phyloP scores from a whole-genome alignment of 1,140 invertebrate species.

The Triops cancriformis region DNA sequence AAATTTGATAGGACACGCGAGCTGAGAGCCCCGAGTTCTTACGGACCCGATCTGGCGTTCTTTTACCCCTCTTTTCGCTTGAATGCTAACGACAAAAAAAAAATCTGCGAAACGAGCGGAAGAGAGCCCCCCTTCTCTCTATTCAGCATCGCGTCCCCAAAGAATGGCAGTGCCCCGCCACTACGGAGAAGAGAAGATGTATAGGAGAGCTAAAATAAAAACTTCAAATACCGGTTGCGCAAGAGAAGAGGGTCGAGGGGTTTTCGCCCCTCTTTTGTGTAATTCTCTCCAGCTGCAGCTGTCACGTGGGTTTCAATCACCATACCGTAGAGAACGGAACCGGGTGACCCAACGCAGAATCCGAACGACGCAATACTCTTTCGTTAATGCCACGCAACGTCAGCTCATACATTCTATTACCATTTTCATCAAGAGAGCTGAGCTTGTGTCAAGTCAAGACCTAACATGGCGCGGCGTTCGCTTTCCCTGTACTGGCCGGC shows the following conservation, averaged over 20 bases:
- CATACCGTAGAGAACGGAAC: not conserved
- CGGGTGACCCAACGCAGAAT: not conserved
- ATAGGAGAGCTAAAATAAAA: constrained; percentile 7
- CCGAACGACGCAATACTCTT: not conserved
- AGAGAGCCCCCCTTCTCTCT: not conserved
- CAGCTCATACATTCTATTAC: not conserved
- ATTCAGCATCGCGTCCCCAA: not conserved
- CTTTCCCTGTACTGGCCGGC: not conserved
- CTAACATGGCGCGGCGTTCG: not conserved
- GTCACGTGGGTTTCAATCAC: constrained; percentile 10
- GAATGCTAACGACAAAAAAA: not conserved
- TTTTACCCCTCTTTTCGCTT: not conserved
- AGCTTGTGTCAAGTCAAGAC: not conserved
- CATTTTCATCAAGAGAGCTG: not conserved
- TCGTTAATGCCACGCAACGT: not conserved
- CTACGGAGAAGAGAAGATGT: not conserved
- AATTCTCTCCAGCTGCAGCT: constrained; percentile 9
- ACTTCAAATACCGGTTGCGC: not conserved
- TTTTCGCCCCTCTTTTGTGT: not conserved
- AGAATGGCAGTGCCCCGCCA: not conserved
- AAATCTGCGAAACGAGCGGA: constrained; percentile 3
- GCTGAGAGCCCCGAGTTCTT: not conserved
- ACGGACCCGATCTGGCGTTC: not conserved
- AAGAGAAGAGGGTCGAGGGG: not conserved
- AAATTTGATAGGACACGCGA: constrained; percentile 13